Evolutionary conservation across 2,888 invertebrate genomes (phyloP).

Genomic region (Melolontha melolontha): DNA sequence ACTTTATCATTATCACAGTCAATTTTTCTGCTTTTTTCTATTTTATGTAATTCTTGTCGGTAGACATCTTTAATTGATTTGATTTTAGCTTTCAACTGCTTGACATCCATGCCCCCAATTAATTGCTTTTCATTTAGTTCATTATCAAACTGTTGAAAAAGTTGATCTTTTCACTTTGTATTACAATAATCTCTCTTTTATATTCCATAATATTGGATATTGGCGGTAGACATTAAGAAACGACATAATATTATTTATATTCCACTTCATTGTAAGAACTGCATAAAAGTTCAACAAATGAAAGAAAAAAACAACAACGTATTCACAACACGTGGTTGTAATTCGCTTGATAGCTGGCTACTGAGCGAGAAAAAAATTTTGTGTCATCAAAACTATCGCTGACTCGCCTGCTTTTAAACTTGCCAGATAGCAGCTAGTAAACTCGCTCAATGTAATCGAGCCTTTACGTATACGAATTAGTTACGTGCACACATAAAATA

Average conservation of each 20-base stretch:
- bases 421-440: constrained; percentile 21
- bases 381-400: not conserved
- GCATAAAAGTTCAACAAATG: too few relatives aligned
- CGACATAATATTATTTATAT: too few relatives aligned
- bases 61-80: constrained; percentile 51
- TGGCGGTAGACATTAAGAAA: not conserved
- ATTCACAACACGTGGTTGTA: too few relatives aligned
- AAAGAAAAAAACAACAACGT: too few relatives aligned
- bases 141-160: not conserved
- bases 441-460: constrained; percentile 31
- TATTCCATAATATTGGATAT: constrained; percentile 25
- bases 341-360: too few relatives aligned
- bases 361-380: too few relatives aligned
- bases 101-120: constrained; percentile 28
- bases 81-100: constrained; percentile 45
- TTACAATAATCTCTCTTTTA: constrained; percentile 24
- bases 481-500: too few relatives aligned
- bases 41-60: constrained; percentile 55
- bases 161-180: constrained; percentile 12
- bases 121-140: not conserved
- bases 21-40: constrained; percentile 56
- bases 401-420: constrained; percentile 16
- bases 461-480: not conserved
- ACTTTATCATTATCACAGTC: constrained; percentile 49
- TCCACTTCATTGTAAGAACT: too few relatives aligned